A percentile compares a stretch with the other conserved stretches of the same genome.
Conservation (phyloP, 2,113 vertebrate genomes). For the Cryptotis parvus region DNA sequence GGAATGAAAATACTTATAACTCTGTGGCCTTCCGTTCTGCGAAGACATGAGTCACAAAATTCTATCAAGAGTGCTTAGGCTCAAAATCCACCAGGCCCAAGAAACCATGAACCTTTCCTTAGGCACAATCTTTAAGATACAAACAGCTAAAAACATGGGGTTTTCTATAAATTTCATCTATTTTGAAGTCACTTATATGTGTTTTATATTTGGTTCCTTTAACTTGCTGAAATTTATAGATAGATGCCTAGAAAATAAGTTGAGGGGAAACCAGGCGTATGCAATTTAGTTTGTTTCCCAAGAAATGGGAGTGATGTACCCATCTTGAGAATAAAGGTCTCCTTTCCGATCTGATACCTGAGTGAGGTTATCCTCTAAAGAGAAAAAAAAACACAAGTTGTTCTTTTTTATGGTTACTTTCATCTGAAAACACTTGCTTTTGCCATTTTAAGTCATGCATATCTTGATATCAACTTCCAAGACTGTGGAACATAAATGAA, state of each 20-base stretch:
- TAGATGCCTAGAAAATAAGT: neutral
- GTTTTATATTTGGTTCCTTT: neutral
- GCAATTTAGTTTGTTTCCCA: neutral
- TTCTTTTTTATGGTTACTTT: neutral
- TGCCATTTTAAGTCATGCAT: neutral
- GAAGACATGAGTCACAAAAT: constrained; percentile 50
- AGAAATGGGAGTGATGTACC: neutral
- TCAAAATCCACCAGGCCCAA: constrained; percentile 1
- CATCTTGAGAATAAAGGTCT: neutral
- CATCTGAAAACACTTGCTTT: neutral
- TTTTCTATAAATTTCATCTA: neutral
- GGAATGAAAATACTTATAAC: constrained; percentile 49
- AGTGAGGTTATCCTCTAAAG: neutral
- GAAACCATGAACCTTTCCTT: neutral
- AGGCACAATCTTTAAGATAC: neutral
- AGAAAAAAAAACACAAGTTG: neutral
- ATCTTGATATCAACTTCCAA: constrained; percentile 3
- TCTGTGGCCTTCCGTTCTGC: neutral
- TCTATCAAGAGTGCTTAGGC: constrained; percentile 56
- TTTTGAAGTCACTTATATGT: neutral
- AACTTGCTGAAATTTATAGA: neutral
- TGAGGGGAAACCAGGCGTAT: neutral
- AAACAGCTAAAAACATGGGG: constrained; percentile 5
- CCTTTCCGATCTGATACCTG: neutral
- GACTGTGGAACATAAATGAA: neutral